Conservation (phyloP, 92 coral and sea anemone genomes). For the Zoanthus gigantus region DNA sequence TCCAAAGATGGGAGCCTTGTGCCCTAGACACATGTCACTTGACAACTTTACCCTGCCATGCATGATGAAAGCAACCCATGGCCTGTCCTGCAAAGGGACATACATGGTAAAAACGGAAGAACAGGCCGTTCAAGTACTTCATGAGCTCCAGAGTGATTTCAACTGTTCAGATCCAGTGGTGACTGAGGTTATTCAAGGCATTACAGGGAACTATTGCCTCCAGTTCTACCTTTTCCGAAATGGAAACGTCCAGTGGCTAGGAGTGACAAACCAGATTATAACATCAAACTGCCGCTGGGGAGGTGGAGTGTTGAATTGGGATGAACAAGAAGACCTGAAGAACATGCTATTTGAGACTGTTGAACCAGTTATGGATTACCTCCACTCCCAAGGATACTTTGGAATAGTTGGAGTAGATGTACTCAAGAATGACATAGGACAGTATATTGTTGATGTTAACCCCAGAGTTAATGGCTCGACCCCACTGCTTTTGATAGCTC, state of each 20-base stretch:
- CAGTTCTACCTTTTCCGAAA: slow-evolving; percentile 74
- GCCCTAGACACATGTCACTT: slow-evolving; percentile 63
- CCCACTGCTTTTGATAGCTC: slow-evolving; percentile 73
- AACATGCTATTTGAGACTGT: slow-evolving; percentile 60
- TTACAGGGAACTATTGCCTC: slow-evolving; percentile 70
- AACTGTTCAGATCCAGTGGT: slow-evolving; percentile 18
- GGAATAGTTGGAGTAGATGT: slow-evolving; percentile 82
- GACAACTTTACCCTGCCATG: slow-evolving; percentile 69
- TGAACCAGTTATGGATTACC: slow-evolving; percentile 71
- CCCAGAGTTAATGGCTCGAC: slow-evolving; percentile 80
- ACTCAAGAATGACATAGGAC: slow-evolving; percentile 62
- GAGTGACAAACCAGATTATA: slow-evolving; percentile 66
- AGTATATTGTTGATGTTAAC: slow-evolving; percentile 77
- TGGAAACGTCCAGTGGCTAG: slow-evolving; percentile 72
- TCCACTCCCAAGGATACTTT: slow-evolving; percentile 70
- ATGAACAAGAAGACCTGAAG: slow-evolving; percentile 66
- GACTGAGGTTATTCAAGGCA: slow-evolving; percentile 60
- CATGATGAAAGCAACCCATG: slow-evolving; percentile 70
- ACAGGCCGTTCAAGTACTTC: slow-evolving; percentile 62
- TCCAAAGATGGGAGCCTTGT: slow-evolving; percentile 79
- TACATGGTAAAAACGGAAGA: slow-evolving; percentile 70
- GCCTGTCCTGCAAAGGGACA: slow-evolving; percentile 74
- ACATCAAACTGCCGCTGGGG: slow-evolving; percentile 64
- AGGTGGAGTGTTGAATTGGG: slow-evolving; percentile 80
- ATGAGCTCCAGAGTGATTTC: slow-evolving; percentile 53